These are phyloP conservation scores for Synodontis membranacea DNA, from an alignment of 2,113 vertebrate genomes.

Conservation along the genomic window DNA sequence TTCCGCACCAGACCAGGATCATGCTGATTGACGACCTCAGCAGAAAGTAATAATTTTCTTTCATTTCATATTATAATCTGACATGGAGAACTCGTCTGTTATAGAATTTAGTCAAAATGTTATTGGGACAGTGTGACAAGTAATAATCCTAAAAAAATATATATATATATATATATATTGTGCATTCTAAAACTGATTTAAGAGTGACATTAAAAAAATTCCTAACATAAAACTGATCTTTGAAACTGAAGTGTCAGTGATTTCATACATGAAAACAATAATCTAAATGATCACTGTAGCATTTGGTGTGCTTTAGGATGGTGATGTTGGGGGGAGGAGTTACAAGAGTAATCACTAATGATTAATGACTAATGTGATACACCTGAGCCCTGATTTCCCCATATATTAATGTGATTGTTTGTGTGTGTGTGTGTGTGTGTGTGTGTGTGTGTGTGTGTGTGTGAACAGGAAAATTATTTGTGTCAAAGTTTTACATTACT, in stretches of 20 bases:
- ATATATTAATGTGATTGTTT: not conserved
- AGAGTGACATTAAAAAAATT: not conserved
- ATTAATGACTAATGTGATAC: not conserved
- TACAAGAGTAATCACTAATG: not conserved
- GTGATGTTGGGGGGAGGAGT: not conserved
- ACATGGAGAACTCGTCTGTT: not conserved
- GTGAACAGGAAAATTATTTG: not conserved
- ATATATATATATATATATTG: too few species aligned
- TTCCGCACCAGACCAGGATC: not conserved
- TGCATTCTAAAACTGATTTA: not conserved
- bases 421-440: not conserved
- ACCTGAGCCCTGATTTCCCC: not conserved
- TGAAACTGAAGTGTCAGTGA: not conserved
- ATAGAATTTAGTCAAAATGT: not conserved
- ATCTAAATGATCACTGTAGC: not conserved
- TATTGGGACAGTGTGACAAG: not conserved
- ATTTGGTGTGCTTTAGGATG: not conserved
- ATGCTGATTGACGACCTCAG: not conserved
- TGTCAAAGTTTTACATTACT: not conserved
- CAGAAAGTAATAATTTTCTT: not conserved
- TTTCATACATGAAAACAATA: not conserved
- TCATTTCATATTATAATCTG: not conserved
- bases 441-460: not conserved
- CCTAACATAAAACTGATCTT: not conserved
- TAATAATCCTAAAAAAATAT: not conserved